A percentile compares a stretch with the other conserved stretches of the same genome.
phyloP scores from a whole-genome alignment of 2,113 vertebrate species.

The Cheirogaleus medius region DNA sequence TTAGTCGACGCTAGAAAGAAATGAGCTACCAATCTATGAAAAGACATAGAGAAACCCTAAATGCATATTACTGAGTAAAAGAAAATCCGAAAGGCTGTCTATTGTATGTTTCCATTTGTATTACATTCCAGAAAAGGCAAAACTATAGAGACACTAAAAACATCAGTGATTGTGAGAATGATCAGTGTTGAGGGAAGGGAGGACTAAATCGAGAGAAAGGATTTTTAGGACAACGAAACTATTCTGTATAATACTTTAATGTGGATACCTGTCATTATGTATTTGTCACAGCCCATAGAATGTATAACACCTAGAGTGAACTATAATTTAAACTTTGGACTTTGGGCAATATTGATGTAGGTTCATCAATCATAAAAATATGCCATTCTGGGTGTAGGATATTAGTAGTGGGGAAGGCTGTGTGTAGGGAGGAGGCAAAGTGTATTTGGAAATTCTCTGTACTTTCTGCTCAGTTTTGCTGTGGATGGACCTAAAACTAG shows the following conservation, averaged over 20 bases:
- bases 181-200: not conserved
- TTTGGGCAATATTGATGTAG: not conserved
- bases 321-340: not conserved
- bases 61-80: not conserved
- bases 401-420: fast-evolving
- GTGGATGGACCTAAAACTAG: not conserved
- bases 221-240: not conserved
- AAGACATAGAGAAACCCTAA: not conserved
- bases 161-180: not conserved
- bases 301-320: not conserved
- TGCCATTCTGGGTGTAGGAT: fast-evolving
- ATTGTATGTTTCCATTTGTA: not conserved
- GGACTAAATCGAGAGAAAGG: not conserved
- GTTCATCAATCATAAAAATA: not conserved
- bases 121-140: not conserved
- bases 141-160: not conserved
- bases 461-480: not conserved
- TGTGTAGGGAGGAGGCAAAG: no score
- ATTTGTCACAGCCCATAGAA: not conserved
- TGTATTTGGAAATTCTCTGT: not conserved
- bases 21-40: not conserved
- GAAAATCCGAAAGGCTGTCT: not conserved
- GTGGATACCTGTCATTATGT: not conserved
- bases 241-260: not conserved
- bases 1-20: not conserved